These are phyloP conservation scores for Cryptus viduatorius DNA, from an alignment of 2,888 invertebrate species.

Conservation along the genomic window DNA sequence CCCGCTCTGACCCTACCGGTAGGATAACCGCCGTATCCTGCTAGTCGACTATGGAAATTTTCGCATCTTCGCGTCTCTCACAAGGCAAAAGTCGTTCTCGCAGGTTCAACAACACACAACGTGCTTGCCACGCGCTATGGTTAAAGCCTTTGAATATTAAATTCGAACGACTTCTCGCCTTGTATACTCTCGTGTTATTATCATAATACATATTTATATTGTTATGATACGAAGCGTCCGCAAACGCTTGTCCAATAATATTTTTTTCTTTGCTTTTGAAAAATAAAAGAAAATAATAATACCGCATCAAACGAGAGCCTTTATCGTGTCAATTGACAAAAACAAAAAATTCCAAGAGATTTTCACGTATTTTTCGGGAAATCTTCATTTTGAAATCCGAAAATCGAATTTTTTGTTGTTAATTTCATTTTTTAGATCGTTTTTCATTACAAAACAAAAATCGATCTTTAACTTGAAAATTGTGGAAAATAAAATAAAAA, in stretches of 20 bases:
- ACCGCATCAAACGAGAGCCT: not conserved
- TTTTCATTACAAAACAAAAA: no score
- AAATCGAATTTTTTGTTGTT: not conserved
- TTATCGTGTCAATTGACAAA: not conserved
- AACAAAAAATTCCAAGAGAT: not conserved
- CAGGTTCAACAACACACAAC: conserved; percentile 50
- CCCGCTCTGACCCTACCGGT: conserved; percentile 59
- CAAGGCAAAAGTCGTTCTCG: conserved; percentile 56
- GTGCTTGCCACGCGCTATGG: conserved; percentile 46
- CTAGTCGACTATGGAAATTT: conserved; percentile 66
- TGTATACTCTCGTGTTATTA: conserved; percentile 19
- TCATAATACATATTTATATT: conserved; percentile 41
- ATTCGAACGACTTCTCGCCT: conserved; percentile 58
- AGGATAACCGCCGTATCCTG: conserved; percentile 55
- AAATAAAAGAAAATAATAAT: not conserved
- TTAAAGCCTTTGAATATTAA: conserved; percentile 43
- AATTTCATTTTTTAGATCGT: not conserved
- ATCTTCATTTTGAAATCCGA: not conserved
- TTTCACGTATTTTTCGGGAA: not conserved
- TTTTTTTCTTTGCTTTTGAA: conserved; percentile 4
- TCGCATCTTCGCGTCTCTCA: conserved; percentile 38
- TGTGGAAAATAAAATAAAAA: no score
- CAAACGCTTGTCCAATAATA: not conserved
- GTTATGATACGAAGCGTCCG: conserved; percentile 2
- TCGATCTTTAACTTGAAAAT: no score